Evolutionary conservation across 2,113 vertebrate species (phyloP).

Genomic region (Pungitius pungitius): DNA sequence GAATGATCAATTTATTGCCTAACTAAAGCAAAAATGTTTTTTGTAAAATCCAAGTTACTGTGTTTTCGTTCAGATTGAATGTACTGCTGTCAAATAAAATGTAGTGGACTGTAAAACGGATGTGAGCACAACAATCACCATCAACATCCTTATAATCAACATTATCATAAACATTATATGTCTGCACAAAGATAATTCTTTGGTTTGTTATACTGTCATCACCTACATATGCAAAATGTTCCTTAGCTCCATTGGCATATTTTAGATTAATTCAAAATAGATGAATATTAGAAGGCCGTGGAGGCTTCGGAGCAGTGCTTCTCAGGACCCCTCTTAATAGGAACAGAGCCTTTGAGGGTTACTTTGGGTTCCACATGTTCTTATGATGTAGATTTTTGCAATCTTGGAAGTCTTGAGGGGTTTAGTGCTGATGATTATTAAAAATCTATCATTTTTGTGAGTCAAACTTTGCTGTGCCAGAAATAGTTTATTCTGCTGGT

Average conservation of each 20-base stretch:
- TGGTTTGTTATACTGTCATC: neutral
- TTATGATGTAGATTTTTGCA: neutral
- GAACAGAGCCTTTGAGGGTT: neutral
- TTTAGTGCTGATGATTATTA: neutral
- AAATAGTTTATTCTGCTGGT: neutral
- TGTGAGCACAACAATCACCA: too few relatives aligned
- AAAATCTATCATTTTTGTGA: too few relatives aligned
- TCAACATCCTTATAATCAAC: slow-evolving; percentile 82
- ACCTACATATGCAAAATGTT: neutral
- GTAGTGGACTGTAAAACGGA: neutral
- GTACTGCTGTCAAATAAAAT: neutral
- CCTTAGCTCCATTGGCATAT: slow-evolving; percentile 24
- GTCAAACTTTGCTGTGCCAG: neutral
- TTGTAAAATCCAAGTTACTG: neutral
- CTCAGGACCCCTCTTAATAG: slow-evolving; percentile 75
- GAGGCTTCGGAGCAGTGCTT: slow-evolving; percentile 79
- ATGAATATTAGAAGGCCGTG: slow-evolving; percentile 74
- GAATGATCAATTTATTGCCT: neutral
- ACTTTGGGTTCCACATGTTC: neutral
- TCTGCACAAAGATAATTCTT: neutral
- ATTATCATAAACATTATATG: slow-evolving; percentile 79
- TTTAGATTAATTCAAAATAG: slow-evolving; percentile 49
- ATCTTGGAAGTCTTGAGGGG: neutral
- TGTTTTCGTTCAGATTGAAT: too few relatives aligned
- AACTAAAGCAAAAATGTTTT: neutral